These are phyloP conservation scores for Drosophila atroscutellata DNA, from an alignment of 2,888 invertebrate genomes.

Conservation along the genomic window DNA sequence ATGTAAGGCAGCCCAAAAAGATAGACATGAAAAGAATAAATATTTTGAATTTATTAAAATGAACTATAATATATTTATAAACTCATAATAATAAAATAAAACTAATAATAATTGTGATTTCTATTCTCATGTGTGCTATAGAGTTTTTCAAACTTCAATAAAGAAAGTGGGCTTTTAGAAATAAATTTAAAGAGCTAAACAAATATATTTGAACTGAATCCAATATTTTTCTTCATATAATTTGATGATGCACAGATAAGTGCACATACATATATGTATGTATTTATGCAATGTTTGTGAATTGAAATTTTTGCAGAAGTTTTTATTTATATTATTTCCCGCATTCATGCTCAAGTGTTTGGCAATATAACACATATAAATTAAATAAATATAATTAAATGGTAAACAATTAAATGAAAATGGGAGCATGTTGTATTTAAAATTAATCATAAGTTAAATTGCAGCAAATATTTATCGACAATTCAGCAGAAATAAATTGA, in stretches of 20 bases:
- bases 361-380: neutral
- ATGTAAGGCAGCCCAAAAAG: neutral
- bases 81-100: neutral
- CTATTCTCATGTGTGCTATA: neutral
- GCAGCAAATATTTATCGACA: neutral
- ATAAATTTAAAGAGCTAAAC: neutral
- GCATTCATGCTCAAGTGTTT: neutral
- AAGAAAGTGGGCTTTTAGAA: neutral
- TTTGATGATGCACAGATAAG: neutral
- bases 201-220: neutral
- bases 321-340: neutral
- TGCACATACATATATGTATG: neutral
- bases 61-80: neutral
- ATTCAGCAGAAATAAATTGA: neutral
- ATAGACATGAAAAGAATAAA: neutral
- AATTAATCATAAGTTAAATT: constrained; percentile 9
- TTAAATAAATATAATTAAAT: neutral
- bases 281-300: neutral
- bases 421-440: neutral
- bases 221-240: neutral
- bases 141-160: neutral
- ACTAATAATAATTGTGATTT: neutral
- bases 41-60: neutral
- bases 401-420: neutral
- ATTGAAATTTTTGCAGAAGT: neutral